phyloP scores from a whole-genome alignment of 2,888 invertebrate genomes.

The Buathra laborator region DNA sequence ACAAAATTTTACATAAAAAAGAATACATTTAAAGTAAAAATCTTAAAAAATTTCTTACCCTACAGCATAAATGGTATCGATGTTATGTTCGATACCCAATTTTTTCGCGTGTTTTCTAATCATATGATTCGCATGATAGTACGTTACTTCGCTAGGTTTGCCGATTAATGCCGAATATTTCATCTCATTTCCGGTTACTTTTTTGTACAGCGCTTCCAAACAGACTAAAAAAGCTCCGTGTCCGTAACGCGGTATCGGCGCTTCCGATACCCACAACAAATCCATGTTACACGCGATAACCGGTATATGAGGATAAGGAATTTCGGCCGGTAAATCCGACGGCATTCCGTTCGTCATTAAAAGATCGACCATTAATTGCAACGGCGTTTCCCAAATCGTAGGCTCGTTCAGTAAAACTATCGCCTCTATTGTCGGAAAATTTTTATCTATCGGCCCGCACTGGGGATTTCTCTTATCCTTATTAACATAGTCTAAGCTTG shows the following conservation, averaged over 20 bases:
- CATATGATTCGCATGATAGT: constrained; percentile 88
- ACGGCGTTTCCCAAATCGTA: constrained; percentile 88
- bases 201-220: constrained; percentile 88
- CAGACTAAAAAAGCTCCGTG: constrained; percentile 89
- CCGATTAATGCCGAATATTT: constrained; percentile 88
- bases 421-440: constrained; percentile 87
- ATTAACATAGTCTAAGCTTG: constrained; percentile 87
- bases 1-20: neutral
- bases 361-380: constrained; percentile 88
- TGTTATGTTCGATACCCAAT: constrained; percentile 85
- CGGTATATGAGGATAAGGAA: constrained; percentile 88
- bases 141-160: constrained; percentile 89
- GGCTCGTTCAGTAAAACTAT: constrained; percentile 89
- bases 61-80: constrained; percentile 88
- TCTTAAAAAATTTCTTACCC: constrained; percentile 85
- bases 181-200: constrained; percentile 88
- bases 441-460: constrained; percentile 86
- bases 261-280: constrained; percentile 89
- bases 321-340: constrained; percentile 77
- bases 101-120: constrained; percentile 86
- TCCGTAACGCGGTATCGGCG: constrained; percentile 88
- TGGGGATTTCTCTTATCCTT: constrained; percentile 79
- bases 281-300: constrained; percentile 90
- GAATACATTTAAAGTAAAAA: neutral
- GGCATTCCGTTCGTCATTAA: constrained; percentile 88